Base-by-base conservation (phyloP, 92 coral and sea anemone species). In the Paragorgia papillata region DNA sequence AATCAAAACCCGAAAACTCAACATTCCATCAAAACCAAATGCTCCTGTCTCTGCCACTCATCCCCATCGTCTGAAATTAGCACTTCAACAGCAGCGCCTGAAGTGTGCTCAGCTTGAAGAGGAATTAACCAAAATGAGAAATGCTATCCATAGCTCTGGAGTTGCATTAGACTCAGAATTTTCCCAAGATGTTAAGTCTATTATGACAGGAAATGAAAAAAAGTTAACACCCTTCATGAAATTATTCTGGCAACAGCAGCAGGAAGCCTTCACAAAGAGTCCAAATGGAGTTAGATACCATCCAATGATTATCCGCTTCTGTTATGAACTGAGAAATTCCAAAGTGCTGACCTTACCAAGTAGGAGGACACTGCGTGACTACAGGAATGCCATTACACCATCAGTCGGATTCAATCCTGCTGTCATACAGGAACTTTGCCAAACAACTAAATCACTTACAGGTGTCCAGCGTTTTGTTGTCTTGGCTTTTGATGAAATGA, bases 181-280 rank as follows among this genome's bases (percentile, higher is more conserved):
- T 41, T 17, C 25, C 28, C 53, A 65, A 19, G 73, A 65, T 65
- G 25, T 65, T 37, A 1, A 12, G 29, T 19, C 53, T 37, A 37
- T 65, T 37, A 37, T 65, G 29, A 19, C 54, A 37, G 73, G 33
- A 19, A 65, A 19, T 14, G 39, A 28, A 19, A 29, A 37, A 37
- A 39, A 82, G 17, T 48, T 69, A 1, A 79, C 84, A 12, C 84
- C 88, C 15, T 79, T 79, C 59, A 84, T 78, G 84, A 79, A 84
- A 15, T 41, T 84, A n/a, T 84, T 84, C 80, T 84, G 88, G 84
- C 75, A 84, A 73, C 86, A 82, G 18, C 86, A 82, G 46, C 62
- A 82, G 49, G 24, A 73, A 55, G 40, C 34, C 3, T 50, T 82
- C 14, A 0, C 74, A 15, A 44, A 62, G 53, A 44, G 57, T n/a